Evolutionary conservation across 2,888 invertebrate genomes (phyloP).

Genomic region (Branchipolynoe longqiensis): DNA sequence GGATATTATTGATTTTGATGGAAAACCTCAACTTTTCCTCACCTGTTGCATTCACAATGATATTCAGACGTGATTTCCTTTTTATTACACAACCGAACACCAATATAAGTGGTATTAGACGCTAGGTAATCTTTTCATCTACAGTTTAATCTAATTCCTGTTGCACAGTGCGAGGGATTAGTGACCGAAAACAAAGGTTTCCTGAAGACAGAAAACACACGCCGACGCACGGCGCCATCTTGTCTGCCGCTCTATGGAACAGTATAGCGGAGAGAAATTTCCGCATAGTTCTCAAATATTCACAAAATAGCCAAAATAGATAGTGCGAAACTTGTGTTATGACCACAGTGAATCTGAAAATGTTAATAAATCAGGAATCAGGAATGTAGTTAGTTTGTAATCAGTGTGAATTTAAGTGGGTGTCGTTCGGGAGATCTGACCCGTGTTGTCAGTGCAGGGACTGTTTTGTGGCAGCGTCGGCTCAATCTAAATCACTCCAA

Average conservation of each 20-base stretch:
- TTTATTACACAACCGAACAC: background rate
- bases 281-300: background rate
- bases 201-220: background rate
- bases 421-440: no score
- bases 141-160: background rate
- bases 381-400: background rate
- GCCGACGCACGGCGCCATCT: background rate
- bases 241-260: background rate
- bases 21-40: background rate
- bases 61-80: background rate
- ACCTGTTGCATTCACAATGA: background rate
- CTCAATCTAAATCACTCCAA: no score
- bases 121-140: background rate
- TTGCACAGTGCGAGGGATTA: background rate
- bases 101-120: background rate
- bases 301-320: background rate
- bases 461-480: no score
- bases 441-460: no score
- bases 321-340: background rate
- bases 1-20: background rate
- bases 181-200: background rate
- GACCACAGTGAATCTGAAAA: background rate
- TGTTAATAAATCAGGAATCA: background rate
- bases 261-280: background rate
- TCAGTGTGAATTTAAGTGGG: conserved; percentile 9